Evolutionary conservation across 1,140 invertebrate genomes (phyloP).

Genomic region (Lepidurus apus): DNA sequence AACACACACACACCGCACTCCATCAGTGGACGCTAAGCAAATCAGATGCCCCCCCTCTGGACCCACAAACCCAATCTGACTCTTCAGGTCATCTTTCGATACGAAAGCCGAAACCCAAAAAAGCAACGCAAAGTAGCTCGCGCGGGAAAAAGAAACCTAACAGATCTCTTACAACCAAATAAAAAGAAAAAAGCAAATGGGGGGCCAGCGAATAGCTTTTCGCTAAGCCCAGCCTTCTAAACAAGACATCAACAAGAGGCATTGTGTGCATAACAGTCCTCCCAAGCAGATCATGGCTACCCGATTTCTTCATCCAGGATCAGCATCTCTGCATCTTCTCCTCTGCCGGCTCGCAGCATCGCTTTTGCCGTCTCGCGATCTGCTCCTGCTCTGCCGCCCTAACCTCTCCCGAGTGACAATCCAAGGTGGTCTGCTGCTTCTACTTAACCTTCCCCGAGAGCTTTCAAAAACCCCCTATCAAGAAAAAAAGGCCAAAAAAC

Average conservation of each 20-base stretch:
- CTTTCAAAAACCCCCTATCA: no score
- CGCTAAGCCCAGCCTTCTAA: neutral
- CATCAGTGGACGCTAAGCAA: neutral
- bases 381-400: neutral
- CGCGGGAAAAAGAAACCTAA: neutral
- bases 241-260: slow-evolving; percentile 21
- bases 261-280: slow-evolving; percentile 19
- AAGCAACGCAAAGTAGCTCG: neutral
- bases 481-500: no score
- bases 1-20: neutral
- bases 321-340: neutral
- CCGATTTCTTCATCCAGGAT: neutral
- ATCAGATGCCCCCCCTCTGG: neutral
- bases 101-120: neutral
- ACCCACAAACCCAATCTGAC: neutral
- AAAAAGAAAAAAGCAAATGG: neutral
- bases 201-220: neutral
- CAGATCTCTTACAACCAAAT: neutral
- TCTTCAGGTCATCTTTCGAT: neutral
- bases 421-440: neutral
- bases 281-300: neutral
- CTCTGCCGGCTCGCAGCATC: neutral
- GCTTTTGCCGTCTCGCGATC: neutral
- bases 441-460: neutral
- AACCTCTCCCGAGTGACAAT: neutral